Base-by-base conservation (phyloP, 1,140 invertebrate genomes). In the Hestina assimilis region DNA sequence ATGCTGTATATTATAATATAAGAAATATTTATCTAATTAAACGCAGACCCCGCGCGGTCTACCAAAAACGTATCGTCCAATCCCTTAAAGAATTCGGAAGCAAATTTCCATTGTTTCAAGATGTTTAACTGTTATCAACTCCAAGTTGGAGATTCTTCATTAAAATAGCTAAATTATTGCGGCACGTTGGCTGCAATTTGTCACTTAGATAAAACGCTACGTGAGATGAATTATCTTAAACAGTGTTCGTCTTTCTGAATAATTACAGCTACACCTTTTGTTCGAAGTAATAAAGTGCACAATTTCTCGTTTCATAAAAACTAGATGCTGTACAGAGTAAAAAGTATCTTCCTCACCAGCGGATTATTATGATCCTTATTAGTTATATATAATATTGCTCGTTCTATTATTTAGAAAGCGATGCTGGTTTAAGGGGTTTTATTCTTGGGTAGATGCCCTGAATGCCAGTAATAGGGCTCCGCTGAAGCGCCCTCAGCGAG, bases 221-320 rank as follows among this genome's bases (percentile, higher is more conserved):
- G 77, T 83, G 79, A 66, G 67, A 68, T 63, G 73, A 79, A 78
- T 79, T 79, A 77, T 80, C 73, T 76, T 57, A 65, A 70, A 67
- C 58, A 63, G 54, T 60, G 66, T 79, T 76, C 65, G 62, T 75
- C 75, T 79, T 82, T 60, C 59, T 79, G 79, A 77, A 73, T 79
- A 83, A 83, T 83, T 72, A 66, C 60, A 58, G 65, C 60, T 63
- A 63, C 53, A 57, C 2, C n/a, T 67, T 59, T 57, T 58, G 11
- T 29, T 11, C 46, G 20, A 48, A n/a, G 19, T 11, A 38, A 33
- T 47, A 24, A 63, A 69, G 56, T 58, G 47, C 47, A 42, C 53
- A 51, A 57, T 65, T 68, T 48, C 51, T 58, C 60, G 41, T 45
- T 59, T 47, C 47, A 47, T 11, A 28, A 24, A 15, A 35, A 35